Base-by-base conservation (phyloP, 1,140 invertebrate species). In the Hypsibius dujardini region DNA sequence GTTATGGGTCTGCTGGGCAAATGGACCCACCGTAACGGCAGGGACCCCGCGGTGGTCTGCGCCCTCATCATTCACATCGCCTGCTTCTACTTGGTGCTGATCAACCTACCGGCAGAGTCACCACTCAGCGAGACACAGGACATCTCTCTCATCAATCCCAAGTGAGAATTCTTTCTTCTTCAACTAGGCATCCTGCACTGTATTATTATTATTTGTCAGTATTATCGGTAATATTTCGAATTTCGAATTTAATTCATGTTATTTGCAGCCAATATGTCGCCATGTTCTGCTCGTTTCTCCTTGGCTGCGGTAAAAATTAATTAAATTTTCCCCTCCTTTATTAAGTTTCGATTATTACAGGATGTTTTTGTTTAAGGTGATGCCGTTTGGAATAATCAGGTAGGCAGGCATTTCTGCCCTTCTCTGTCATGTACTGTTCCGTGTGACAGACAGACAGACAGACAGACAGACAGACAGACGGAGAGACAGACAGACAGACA, bases 361-460 rank as follows among this genome's bases (percentile, higher is more conserved):
- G n/a, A 7, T n/a, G n/a, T 56, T 56, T 7, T 56, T n/a, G 7
- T 56, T 7, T 56, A 7, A 56, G 50, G 50, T 1, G 95, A 98
- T 79, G 88, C 90, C 46, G 94, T 92, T 79, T 95, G 87, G 79
- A 97, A 97, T 76, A 98, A 94, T 0, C 94, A 83, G 76, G 80
- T 81, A 75, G 72, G 73, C 70, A 60, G n/a, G 2, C 47, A 72
- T 73, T 15, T 71, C 59, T 70, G 1, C 42, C 42, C 46, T 15
- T n/a, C n/a, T n/a, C n/a, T n/a, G n/a, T n/a, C n/a, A n/a, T n/a
- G n/a, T n/a, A n/a, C n/a, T n/a, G n/a, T n/a, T n/a, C n/a, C n/a
- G n/a, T n/a, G n/a, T n/a, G n/a, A n/a, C n/a, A n/a, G n/a, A n/a
- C n/a, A n/a, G n/a, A n/a, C n/a, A n/a, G n/a, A n/a, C n/a, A n/a